Percentiles rank a stretch among this genome's conserved stretches.
Conservation (phyloP, 2,113 vertebrate genomes). For the Bambusicola thoracicus region DNA sequence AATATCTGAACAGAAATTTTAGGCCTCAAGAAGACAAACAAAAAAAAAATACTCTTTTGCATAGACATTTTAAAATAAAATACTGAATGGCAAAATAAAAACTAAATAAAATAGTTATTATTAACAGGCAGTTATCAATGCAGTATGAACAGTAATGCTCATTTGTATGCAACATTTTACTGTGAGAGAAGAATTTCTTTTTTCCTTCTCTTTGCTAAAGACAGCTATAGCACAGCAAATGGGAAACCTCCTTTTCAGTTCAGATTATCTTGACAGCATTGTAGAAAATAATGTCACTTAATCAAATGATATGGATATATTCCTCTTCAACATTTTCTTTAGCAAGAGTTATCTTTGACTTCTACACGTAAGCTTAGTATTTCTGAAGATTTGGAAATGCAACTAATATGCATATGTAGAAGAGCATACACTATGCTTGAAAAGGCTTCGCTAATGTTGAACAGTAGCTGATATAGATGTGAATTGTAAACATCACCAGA, state of each 20-base stretch:
- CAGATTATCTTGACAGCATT: background rate
- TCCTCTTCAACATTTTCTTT: background rate
- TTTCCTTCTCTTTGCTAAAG: background rate
- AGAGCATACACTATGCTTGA: accelerated
- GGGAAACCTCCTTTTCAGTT: background rate
- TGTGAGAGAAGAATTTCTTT: too few species aligned
- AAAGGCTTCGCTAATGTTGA: accelerated
- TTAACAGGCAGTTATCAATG: accelerated
- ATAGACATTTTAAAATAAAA: background rate
- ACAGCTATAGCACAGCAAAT: accelerated
- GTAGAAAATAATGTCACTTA: too few species aligned
- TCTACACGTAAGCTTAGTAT: accelerated
- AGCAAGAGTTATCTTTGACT: accelerated
- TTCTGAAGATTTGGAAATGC: accelerated
- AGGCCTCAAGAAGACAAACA: background rate
- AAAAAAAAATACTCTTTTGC: background rate
- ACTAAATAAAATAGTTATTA: background rate
- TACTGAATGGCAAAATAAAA: too few species aligned
- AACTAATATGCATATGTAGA: background rate
- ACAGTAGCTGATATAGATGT: accelerated
- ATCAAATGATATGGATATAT: too few species aligned
- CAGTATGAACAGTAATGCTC: background rate
- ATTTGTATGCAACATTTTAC: accelerated
- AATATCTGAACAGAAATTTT: background rate
- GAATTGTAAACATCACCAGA: too few species aligned